A percentile compares a stretch with the other conserved stretches of the same genome.
Evolutionary conservation across 2,113 vertebrate species (phyloP).

Genomic region (Odontesthes bonariensis): DNA sequence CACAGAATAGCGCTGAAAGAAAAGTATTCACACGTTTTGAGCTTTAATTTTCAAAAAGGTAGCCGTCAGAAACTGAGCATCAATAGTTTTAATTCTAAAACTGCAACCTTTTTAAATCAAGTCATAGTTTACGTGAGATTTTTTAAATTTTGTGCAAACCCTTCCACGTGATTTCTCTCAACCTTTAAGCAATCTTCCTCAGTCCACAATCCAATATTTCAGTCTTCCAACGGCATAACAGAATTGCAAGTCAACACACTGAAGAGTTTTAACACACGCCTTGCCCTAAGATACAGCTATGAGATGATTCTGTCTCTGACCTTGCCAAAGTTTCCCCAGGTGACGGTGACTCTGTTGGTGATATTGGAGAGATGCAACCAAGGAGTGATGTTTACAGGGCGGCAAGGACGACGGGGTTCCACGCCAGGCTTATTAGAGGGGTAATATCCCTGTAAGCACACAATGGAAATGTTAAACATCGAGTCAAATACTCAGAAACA

Average conservation of each 20-base stretch:
- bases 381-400: constrained; percentile 96
- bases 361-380: constrained; percentile 95
- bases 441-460: constrained; percentile 90
- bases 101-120: too few species aligned
- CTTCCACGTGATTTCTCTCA: too few species aligned
- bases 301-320: constrained; percentile 70
- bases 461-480: not conserved
- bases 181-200: too few species aligned
- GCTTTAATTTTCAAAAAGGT: not conserved
- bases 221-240: constrained; percentile 14
- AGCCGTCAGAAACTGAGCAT: not conserved
- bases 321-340: constrained; percentile 99
- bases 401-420: constrained; percentile 96
- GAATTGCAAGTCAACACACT: not conserved
- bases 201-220: not conserved
- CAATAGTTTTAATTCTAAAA: too few species aligned
- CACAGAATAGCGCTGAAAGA: constrained; percentile 91
- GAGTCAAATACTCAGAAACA: not conserved
- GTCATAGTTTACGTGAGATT: too few species aligned
- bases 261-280: not conserved
- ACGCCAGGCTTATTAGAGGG: constrained; percentile 98
- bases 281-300: too few species aligned
- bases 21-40: constrained; percentile 4
- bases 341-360: constrained; percentile 94
- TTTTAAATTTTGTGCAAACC: too few species aligned